Conservation (phyloP, 2,113 vertebrate species). For the Gobiocypris rarus region DNA sequence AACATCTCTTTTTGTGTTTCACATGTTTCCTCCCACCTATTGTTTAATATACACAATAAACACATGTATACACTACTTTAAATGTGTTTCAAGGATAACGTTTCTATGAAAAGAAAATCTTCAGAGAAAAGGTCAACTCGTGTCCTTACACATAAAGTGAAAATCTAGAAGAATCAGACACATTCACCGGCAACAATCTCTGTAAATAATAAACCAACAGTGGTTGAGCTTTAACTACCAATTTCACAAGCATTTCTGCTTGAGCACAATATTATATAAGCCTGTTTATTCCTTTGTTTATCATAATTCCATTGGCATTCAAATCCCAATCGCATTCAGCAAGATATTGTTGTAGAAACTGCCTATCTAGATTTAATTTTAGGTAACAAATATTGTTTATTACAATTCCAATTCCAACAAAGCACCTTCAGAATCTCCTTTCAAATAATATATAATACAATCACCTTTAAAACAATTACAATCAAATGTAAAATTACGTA, state of each 20-base stretch:
- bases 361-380: too few species aligned
- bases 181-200: background rate
- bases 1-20: background rate
- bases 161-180: background rate
- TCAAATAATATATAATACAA: background rate
- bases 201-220: slow-evolving; percentile 26
- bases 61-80: background rate
- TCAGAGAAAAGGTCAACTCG: background rate
- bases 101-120: background rate
- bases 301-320: background rate
- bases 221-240: background rate
- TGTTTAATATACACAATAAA: background rate
- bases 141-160: background rate
- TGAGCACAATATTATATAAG: background rate
- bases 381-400: background rate
- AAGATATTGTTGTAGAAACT: background rate
- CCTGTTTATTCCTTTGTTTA: background rate
- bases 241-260: background rate
- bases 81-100: background rate
- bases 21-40: background rate
- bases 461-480: background rate
- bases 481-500: background rate
- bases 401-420: background rate
- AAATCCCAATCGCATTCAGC: background rate
- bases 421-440: background rate